Base-by-base conservation (phyloP, 2,113 vertebrate genomes). In the Xyrauchen texanus region DNA sequence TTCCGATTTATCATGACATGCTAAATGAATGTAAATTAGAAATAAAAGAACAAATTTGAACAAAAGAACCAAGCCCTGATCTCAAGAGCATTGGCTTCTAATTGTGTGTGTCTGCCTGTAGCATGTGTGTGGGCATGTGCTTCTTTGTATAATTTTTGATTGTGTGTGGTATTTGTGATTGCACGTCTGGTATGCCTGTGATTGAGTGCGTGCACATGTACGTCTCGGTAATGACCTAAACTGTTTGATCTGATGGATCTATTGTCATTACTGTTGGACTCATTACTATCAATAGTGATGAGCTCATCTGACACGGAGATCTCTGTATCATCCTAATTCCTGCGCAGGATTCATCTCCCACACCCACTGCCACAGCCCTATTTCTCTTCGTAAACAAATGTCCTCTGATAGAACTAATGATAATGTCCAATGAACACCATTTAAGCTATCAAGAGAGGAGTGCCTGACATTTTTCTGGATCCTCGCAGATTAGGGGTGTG, bases 311-410 rank as follows among this genome's bases (percentile, higher is more conserved):
- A 80, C 51, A 77, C 21, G 21, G 1, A 1, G 21, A 34, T 34
- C 21, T 34, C 21, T 34, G 21, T 34, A 1, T 34, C 21, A 34
- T 1, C 21, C 68, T 73, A 83, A 83, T 77, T 77, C 16, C 66
- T 80, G 73, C 53, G 47, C 49, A 55, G 49, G 80, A 80, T 83
- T 81, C 78, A 77, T 83, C 82, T 68, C 77, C 68, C 74, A 83
- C 82, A 80, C 82, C 82, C 63, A 83, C 63, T 80, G 79, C 72
- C 82, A 77, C 16, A n/a, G 76, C 76, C 64, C 82, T 73, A 49
- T 76, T 74, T 76, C 69, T 83, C 66, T 76, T 63, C 64, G 66
- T 65, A 71, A 70, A 53, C 7, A 76, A 70, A 57, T 57, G 44
- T 69, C 21, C 65, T 66, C 81, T 58, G 78, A 77, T 80, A 12